These are phyloP conservation scores for Bombus waltoni DNA, from an alignment of 1,140 invertebrate species.

Conservation along the genomic window DNA sequence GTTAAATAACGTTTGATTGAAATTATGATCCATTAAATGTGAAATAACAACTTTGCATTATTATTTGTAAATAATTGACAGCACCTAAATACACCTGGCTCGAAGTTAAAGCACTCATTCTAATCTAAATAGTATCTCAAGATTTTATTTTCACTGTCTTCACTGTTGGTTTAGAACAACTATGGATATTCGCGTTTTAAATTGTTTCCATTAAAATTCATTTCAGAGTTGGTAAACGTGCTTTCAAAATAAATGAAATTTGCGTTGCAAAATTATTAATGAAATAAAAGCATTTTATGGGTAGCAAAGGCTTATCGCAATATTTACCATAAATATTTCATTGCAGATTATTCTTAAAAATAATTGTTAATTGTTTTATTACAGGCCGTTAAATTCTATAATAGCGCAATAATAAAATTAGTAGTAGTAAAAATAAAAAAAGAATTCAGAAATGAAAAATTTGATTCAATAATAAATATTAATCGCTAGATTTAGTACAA, in stretches of 20 bases:
- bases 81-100: background rate
- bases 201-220: background rate
- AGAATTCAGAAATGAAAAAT: background rate
- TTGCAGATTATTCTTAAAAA: background rate
- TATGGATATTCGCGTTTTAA: background rate
- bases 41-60: background rate
- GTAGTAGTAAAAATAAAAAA: background rate
- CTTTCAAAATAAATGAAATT: background rate
- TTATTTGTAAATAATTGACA: background rate
- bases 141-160: no score
- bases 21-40: no score
- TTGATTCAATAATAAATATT: no score
- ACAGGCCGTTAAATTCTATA: no score
- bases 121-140: no score
- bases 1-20: no score
- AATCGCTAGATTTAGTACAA: no score
- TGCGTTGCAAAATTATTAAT: background rate
- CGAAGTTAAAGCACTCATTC: background rate
- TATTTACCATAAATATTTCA: background rate
- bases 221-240: background rate
- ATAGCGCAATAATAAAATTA: no score
- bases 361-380: background rate
- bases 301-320: no score
- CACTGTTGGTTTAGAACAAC: background rate
- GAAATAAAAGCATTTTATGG: background rate